Conservation (phyloP, 2,113 vertebrate genomes). For the Pseudolaguvia tuberculata region DNA sequence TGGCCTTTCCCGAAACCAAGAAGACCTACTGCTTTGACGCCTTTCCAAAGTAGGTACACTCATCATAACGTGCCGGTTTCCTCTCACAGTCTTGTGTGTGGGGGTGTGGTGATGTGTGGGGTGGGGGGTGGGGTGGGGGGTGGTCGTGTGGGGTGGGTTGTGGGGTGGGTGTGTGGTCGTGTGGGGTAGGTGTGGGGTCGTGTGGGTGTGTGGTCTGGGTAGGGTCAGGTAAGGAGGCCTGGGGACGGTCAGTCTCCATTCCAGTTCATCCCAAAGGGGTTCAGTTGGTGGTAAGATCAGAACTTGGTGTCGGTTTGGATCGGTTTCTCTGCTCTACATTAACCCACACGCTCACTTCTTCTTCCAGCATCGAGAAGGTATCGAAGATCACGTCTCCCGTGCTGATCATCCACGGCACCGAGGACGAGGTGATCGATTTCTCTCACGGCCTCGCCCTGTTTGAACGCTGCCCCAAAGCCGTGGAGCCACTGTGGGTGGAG, state of each 20-base stretch:
- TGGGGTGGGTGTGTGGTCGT: no score
- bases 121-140: no score
- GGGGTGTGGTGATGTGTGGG: no score
- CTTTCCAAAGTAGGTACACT: constrained; percentile 82
- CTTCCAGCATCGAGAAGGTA: constrained; percentile 91
- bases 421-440: constrained; percentile 98
- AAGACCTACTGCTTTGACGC: constrained; percentile 98
- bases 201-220: no score
- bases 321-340: neutral
- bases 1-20: constrained; percentile 97
- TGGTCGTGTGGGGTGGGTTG: no score
- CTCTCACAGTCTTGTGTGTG: no score
- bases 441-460: constrained; percentile 93
- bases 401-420: constrained; percentile 95
- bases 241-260: no score
- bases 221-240: no score
- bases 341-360: neutral
- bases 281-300: no score
- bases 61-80: no score
- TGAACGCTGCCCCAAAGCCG: constrained; percentile 92
- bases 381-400: constrained; percentile 96
- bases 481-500: constrained; percentile 98
- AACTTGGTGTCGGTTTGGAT: neutral
- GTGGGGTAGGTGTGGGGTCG: no score
- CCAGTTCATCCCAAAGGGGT: no score